phyloP scores from a whole-genome alignment of 2,888 invertebrate species.

The Coleophora deauratella region DNA sequence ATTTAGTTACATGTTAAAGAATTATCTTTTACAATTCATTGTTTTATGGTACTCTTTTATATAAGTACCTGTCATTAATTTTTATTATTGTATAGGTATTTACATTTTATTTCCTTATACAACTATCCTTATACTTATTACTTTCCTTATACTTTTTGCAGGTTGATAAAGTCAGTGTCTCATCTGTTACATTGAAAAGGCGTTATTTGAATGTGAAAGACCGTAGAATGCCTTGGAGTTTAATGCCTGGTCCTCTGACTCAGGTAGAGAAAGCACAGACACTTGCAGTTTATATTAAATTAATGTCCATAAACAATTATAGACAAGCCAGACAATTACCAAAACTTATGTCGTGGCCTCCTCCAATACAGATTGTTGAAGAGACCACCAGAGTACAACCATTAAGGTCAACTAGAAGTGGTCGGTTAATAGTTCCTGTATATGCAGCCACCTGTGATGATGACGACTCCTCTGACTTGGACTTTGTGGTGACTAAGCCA shows the following conservation, averaged over 20 bases:
- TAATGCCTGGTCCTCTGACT: conserved; percentile 45
- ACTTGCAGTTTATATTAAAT: conserved; percentile 57
- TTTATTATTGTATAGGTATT: too few species aligned
- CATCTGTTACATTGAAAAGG: conserved; percentile 41
- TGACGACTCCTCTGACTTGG: conserved; percentile 61
- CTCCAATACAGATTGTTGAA: conserved; percentile 58
- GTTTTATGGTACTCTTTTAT: too few species aligned
- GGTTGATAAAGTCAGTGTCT: conserved; percentile 25
- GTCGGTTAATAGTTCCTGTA: conserved; percentile 47
- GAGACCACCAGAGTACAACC: conserved; percentile 51
- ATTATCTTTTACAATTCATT: too few species aligned
- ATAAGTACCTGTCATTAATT: too few species aligned
- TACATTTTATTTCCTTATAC: too few species aligned
- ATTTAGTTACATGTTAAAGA: too few species aligned
- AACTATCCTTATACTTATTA: too few species aligned
- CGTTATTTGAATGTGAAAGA: conserved; percentile 54
- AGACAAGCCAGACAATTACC: conserved; percentile 51
- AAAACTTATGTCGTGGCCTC: conserved; percentile 54
- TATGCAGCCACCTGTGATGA: conserved; percentile 48
- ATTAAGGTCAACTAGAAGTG: conserved; percentile 56
- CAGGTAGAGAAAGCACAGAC: conserved; percentile 56
- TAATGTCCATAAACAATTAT: conserved; percentile 60
- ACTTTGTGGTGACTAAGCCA: conserved; percentile 50
- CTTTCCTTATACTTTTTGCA: too few species aligned
- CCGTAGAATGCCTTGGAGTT: conserved; percentile 63